Base-by-base conservation (phyloP, 2,113 vertebrate species). In the Poeciliopsis prolifica region DNA sequence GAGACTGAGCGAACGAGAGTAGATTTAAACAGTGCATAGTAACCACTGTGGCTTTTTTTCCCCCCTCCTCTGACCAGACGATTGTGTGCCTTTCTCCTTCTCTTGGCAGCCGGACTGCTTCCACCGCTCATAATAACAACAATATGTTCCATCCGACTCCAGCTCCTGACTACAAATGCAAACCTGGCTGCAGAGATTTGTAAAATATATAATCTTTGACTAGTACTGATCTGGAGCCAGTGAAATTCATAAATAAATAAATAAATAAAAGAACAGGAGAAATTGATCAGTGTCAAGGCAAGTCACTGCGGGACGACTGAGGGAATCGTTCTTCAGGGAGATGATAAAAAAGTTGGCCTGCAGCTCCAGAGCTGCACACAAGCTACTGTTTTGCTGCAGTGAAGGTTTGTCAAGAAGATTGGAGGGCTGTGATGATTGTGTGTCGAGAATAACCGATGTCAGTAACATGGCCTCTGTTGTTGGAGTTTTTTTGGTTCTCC, bases 101-200 rank as follows among this genome's bases (percentile, higher is more conserved):
- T 73, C 73, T 79, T 67, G 84, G 89, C 86, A 87, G 91, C 87
- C 91, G 91, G 88, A 91, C 77, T 44, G 58, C 72, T 69, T 91
- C 87, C 88, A 87, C 65, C 1, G 24, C 86, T 87, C 91, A 83
- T 90, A 89, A 88, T 84, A 88, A 84, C 78, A 83, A 87, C 88
- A 90, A 86, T 86, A 86, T 88, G 91, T 89, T 92, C 88, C 80
- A 82, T 81, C 90, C 88, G 88, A 86, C 80, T 83, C 84, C 78
- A 69, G 67, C 70, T 84, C 69, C 72, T 88, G 79, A 70, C 81
- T 75, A 31, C 70, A 74, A 79, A 75, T 51, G 22, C 82, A 86
- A 63, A 63, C 67, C 65, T 0, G 62, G 30, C 70, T 74, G 70
- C 68, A 79, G 33, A 72, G 72, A 74, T 87, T 83, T 81, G 78